These are phyloP conservation scores for Hippopotamus amphibius DNA, from an alignment of 2,113 vertebrate species.

Conservation along the genomic window DNA sequence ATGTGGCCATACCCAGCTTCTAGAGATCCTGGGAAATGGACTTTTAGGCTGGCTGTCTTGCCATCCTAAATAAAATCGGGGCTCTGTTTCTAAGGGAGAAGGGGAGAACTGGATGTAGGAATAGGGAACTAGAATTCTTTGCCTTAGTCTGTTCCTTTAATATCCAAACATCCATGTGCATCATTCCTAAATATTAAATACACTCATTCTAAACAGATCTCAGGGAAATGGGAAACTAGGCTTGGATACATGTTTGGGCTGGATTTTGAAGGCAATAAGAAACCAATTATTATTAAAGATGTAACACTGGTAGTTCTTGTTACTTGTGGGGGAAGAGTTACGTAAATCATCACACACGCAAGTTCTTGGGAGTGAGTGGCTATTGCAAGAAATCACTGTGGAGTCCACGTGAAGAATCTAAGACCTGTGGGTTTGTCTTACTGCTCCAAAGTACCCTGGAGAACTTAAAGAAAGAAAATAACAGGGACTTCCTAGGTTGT, in stretches of 20 bases:
- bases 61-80: not conserved
- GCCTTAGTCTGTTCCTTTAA: not conserved
- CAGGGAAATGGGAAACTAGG: constrained; percentile 3
- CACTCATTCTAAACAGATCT: not conserved
- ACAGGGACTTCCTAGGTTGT: not conserved
- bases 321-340: not conserved
- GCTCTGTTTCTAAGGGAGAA: not conserved
- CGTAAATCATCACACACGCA: not conserved
- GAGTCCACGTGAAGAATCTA: not conserved
- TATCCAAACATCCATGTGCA: not conserved
- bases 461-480: constrained; percentile 41
- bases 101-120: not conserved
- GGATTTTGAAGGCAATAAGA: not conserved
- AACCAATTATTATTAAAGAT: not conserved
- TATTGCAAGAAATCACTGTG: not conserved
- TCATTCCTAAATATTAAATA: not conserved
- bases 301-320: not conserved
- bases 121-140: not conserved
- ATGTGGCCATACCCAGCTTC: not conserved
- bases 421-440: not conserved
- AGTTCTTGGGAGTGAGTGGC: not conserved
- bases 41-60: not conserved
- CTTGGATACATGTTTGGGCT: not conserved
- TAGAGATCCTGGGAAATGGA: not conserved
- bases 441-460: constrained; percentile 17